Base-by-base conservation (phyloP, 2,113 vertebrate genomes). In the Mesocricetus auratus region DNA sequence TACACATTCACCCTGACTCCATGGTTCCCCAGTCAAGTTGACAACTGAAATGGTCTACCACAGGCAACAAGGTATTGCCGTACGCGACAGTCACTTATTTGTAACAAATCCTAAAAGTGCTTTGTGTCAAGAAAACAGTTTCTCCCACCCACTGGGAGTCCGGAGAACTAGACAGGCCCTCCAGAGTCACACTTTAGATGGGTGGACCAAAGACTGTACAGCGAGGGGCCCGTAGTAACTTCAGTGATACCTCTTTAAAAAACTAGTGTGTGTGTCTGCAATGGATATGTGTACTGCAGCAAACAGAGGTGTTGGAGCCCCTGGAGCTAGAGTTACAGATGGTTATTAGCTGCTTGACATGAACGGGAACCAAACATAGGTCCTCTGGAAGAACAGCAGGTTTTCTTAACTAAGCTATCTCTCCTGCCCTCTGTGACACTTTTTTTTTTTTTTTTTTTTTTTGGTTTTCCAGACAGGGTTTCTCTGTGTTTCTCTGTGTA, bases 61-160 rank as follows among this genome's bases (percentile, higher is more conserved):
- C n/a, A 42, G 81, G 24, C 81, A 83, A 62, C 26, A 83, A 42
- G n/a, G 39, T 60, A 83, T 8, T 42, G 81, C 79, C 56, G 39
- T 10, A 16, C 62, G 82, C 91, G 17, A 64, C 78, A n/a, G 45
- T 75, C 74, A 45, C 56, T 79, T 92, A 45, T 68, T 79, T 92
- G 88, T 71, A 96, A 86, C 92, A 94, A 71, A 91, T 66, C 21
- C 39, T 87, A 73, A 16, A 66, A 21, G 31, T 31, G 10, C 71
- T 92, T 92, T 81, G 5, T 29, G 17, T 22, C n/a, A 42, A 56
- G 26, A 69, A 39, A 60, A 36, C 13, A 22, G 45, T 36, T 33
- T 36, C 0, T 22, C 53, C 5, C 12, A 81, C 24, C 17, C 4
- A 22, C 4, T 86, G 42, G 73, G 60, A 2, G 3, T 36, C 77